Base-by-base conservation (phyloP, 2,113 vertebrate genomes). In the Arvicanthis niloticus region DNA sequence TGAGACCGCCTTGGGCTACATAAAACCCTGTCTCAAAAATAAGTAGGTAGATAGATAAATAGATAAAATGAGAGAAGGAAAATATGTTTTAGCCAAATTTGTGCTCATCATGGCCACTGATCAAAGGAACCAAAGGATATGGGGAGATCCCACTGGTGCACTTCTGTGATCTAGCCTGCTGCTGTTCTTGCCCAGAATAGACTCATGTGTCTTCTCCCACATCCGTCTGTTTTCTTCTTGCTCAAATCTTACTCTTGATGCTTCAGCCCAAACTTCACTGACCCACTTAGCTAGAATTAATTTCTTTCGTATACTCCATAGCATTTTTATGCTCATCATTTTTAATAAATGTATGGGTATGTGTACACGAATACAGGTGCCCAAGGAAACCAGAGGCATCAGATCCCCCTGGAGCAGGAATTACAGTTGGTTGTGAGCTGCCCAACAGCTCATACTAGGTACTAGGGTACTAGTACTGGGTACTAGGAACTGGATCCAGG, bases 231-330 rank as follows among this genome's bases (percentile, higher is more conserved):
- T 78, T 89, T 82, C 78, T 84, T 89, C 68, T 81, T 89, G 5
- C 65, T 92, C 88, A 90, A 85, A 67, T 93, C 65, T 77, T 68
- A 87, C 6, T n/a, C 72, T 77, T 91, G 16, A 19, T 68, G 67
- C 24, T 56, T 51, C 56, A 87, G 45, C 13, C 40, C 86, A 89
- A 77, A 88, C 5, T 58, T 31, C 0, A 13, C 34, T 70, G 40
- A 53, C 51, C 51, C 58, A 76, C 31, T 81, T 76, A 53, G 5
- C 42, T 92, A 42, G 34, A 93, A 60, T 45, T 37, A 29, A 72
- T 51, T 75, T 91, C 78, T 45, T 89, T 73, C 91, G 87, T 91
- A 22, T 31, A 10, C 24, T 51, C 19, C 15, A 9, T 45, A 58
- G 26, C 26, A 85, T 31, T 45, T 85, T 31, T 45, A 65, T 19